Percentiles rank a stretch among this genome's conserved stretches.
phyloP scores from a whole-genome alignment of 2,797 vertebrate species.

The Sebastes steindachneri region DNA sequence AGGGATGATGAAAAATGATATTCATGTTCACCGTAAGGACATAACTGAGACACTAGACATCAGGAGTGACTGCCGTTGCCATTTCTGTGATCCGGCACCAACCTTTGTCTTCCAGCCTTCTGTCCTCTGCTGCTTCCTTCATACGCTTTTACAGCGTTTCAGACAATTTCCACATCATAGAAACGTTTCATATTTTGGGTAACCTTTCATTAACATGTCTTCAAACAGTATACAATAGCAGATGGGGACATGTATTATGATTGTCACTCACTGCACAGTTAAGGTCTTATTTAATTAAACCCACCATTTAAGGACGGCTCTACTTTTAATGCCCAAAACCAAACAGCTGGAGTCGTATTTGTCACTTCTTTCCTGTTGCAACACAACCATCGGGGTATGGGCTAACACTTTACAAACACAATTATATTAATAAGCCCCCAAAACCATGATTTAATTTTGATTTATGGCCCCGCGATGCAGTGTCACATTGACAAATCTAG shows the following conservation, averaged over 20 bases:
- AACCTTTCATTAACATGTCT: not conserved
- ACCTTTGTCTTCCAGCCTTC: not conserved
- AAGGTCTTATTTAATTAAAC: not conserved
- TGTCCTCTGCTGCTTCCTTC: not conserved
- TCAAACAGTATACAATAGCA: not conserved
- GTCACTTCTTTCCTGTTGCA: not conserved
- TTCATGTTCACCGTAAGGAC: not conserved
- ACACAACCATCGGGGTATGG: not conserved
- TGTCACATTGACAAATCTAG: slow-evolving; percentile 21
- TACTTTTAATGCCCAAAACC: not conserved
- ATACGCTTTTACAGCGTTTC: not conserved
- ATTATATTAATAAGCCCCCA: not conserved
- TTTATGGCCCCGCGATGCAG: slow-evolving; percentile 12
- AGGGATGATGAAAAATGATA: not conserved
- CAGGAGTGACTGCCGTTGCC: not conserved
- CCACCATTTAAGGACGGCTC: not conserved
- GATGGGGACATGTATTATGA: not conserved
- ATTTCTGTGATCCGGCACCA: not conserved
- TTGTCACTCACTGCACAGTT: not conserved
- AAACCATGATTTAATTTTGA: slow-evolving; percentile 13
- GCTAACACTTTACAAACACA: slow-evolving; percentile 1
- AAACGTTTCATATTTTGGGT: not conserved
- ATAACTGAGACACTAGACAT: not conserved
- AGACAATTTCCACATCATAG: not conserved
- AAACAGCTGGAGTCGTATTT: not conserved